Conservation (phyloP, 2,888 invertebrate genomes). For the Hoplodrina blanda region DNA sequence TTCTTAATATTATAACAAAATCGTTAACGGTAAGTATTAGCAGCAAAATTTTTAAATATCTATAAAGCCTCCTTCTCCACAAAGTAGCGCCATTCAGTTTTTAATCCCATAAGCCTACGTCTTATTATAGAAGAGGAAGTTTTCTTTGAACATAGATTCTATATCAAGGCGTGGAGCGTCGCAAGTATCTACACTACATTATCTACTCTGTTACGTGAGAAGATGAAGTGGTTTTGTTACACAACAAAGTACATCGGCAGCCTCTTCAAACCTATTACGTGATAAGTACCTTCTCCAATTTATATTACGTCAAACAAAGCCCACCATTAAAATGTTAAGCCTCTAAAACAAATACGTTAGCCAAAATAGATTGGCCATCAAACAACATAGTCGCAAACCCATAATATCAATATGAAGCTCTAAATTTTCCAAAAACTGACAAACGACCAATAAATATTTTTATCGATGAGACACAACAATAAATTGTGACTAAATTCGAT, state of each 20-base stretch:
- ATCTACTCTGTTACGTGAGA: slow-evolving; percentile 39
- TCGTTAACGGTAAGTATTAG: not conserved
- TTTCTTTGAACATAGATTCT: slow-evolving; percentile 40
- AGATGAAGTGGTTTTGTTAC: slow-evolving; percentile 26
- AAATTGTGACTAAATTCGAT: slow-evolving; percentile 71
- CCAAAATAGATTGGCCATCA: slow-evolving; percentile 54
- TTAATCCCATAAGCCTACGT: slow-evolving; percentile 46
- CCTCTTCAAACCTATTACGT: slow-evolving; percentile 22
- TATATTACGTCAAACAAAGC: slow-evolving; percentile 28
- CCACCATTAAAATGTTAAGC: slow-evolving; percentile 25
- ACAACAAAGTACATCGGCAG: slow-evolving; percentile 17
- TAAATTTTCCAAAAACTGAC: slow-evolving; percentile 64
- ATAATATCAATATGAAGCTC: slow-evolving; percentile 60
- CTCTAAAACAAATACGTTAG: slow-evolving; percentile 37
- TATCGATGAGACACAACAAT: slow-evolving; percentile 68
- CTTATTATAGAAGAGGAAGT: slow-evolving; percentile 32
- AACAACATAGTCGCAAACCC: slow-evolving; percentile 48
- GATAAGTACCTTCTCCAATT: slow-evolving; percentile 34
- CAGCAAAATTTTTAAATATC: slow-evolving; percentile 2
- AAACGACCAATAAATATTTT: slow-evolving; percentile 70
- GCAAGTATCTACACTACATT: slow-evolving; percentile 23
- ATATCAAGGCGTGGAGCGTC: slow-evolving; percentile 21
- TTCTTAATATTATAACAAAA: slow-evolving; percentile 6
- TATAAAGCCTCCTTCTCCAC: slow-evolving; percentile 23
- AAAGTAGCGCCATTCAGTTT: slow-evolving; percentile 23